Conservation (phyloP, 2,113 vertebrate species). For the Capreolus pygargus region DNA sequence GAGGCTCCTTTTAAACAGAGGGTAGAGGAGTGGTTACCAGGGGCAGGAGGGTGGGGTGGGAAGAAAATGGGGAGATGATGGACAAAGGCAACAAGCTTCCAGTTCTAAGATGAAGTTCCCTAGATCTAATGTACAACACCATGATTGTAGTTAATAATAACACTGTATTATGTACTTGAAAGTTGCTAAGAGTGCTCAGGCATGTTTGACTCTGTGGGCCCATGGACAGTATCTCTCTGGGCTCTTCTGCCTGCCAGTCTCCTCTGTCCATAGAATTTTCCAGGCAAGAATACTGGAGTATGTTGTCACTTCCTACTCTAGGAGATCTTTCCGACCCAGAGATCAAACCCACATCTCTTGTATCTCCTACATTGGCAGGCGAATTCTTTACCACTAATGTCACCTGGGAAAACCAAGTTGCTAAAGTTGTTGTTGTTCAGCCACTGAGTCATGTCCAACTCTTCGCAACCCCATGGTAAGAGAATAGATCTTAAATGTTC, state of each 20-base stretch:
- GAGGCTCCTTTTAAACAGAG: neutral
- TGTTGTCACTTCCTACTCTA: neutral
- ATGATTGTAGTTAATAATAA: neutral
- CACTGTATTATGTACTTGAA: neutral
- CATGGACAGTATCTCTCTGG: neutral
- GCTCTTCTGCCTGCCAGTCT: neutral
- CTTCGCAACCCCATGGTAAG: rapidly evolving
- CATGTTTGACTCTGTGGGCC: neutral
- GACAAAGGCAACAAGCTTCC: neutral
- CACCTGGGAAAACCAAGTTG: neutral
- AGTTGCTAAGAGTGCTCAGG: neutral
- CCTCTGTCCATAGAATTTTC: neutral
- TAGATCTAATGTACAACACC: neutral
- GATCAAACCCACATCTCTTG: neutral
- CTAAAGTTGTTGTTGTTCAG: neutral
- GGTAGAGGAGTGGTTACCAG: neutral
- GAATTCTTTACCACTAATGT: neutral
- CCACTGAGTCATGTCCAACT: neutral
- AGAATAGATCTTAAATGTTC: neutral
- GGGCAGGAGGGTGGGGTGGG: rapidly evolving
- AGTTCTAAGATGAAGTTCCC: neutral
- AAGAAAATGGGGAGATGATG: neutral
- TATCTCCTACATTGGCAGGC: neutral
- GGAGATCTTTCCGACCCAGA: neutral
- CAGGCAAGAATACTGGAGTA: neutral